Conservation (phyloP, 2,888 invertebrate genomes). For the Drepanosiphum platanoidis region DNA sequence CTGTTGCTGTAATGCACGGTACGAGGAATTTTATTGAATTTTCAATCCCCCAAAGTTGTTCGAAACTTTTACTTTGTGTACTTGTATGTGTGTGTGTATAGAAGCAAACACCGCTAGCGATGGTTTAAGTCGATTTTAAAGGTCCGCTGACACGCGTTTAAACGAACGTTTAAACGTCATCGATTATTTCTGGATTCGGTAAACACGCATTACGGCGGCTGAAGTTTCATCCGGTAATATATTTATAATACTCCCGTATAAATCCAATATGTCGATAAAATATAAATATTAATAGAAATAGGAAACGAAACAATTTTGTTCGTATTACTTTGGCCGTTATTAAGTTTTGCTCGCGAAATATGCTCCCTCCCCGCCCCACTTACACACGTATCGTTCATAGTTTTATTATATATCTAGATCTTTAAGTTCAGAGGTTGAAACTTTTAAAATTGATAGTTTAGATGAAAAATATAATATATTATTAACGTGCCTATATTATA, state of each 20-base stretch:
- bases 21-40: slow-evolving; percentile 31
- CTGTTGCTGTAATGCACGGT: not conserved
- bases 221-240: not conserved
- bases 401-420: not conserved
- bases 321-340: not conserved
- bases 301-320: not conserved
- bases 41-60: slow-evolving; percentile 30
- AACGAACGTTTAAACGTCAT: slow-evolving; percentile 23
- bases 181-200: slow-evolving; percentile 14
- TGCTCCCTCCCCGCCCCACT: too few species aligned
- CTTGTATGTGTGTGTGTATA: not conserved
- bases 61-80: slow-evolving; percentile 11
- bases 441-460: not conserved
- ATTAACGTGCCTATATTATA: too few species aligned
- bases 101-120: slow-evolving; percentile 4
- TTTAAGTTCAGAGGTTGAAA: not conserved
- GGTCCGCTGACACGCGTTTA: not conserved
- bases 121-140: slow-evolving; percentile 30
- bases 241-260: not conserved
- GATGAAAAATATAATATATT: not conserved
- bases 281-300: not conserved
- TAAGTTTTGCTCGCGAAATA: not conserved
- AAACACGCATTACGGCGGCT: not conserved
- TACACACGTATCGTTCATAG: not conserved
- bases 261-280: not conserved